Evolutionary conservation across 2,888 invertebrate genomes (phyloP), one percentile per base, ranked within the genome.

Genomic region (Acrobasis suavella): DNA sequence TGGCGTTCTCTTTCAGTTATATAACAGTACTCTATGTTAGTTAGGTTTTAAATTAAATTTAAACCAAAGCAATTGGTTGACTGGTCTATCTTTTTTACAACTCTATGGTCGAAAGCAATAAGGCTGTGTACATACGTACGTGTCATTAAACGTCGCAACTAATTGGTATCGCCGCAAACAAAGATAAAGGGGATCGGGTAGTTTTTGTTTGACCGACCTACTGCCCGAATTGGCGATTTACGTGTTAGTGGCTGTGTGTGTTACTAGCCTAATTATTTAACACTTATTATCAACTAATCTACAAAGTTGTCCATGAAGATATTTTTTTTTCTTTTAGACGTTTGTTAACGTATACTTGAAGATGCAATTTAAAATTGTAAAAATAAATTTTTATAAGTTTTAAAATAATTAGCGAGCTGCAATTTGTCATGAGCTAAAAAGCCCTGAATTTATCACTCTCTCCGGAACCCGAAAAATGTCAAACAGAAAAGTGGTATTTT

Each of bases 161-260:
- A 71, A 71, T 71, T 71, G 70, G 66, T 58, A 54, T 50, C 16
- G 50, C 15, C 37, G 67, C 63, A 68, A 71, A 71, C 71, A 69
- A 62, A 69, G 68, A 69, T 67, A 68, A 65, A 64, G 58, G 59
- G 56, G 65, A 62, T 61, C 42, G 60, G 55, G 63, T 61, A 54
- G 62, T 60, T 68, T 68, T 67, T 66, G 62, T 64, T 62, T 66
- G 50, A 51, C 14, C 42, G 56, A 42, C 56, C 56, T 56, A 56
- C 17, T 56, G 42, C 17, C 61, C 61, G 60, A 38, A 54, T 52
- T 32, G 52, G 14, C 14, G 32, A 52, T 37, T 52, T 52, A 32
- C 32, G 52, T 32, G 7, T 52, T 52, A 32, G 14, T 46, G 2
- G 17, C 16, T 37, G 1, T 54, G 37, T 38, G 38, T 54, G 15